A percentile compares a stretch with the other conserved stretches of the same genome.
These are phyloP conservation scores for Circaetus cinerascens DNA, from an alignment of 2,113 vertebrate genomes.

Conservation along the genomic window DNA sequence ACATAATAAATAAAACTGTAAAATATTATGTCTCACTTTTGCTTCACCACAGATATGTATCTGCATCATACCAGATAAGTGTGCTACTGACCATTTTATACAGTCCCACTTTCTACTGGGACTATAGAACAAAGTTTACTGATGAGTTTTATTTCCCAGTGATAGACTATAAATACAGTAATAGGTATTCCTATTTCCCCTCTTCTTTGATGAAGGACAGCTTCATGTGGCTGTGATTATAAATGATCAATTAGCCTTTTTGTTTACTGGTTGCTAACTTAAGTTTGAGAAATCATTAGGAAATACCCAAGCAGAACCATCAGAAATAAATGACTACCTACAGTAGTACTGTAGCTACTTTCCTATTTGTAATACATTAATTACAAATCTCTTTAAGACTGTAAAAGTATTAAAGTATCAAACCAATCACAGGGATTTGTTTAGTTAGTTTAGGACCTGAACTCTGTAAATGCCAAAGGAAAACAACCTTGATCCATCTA, in stretches of 20 bases:
- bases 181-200: not conserved
- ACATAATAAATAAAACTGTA: not conserved
- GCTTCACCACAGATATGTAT: not conserved
- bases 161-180: not conserved
- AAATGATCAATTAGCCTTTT: not conserved
- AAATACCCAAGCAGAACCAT: not conserved
- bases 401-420: not conserved
- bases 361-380: not conserved
- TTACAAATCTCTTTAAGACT: not conserved
- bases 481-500: not conserved
- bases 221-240: not conserved
- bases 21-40: not conserved
- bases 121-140: not conserved
- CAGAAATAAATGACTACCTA: not conserved
- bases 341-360: not conserved
- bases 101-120: not conserved
- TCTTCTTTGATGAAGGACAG: not conserved
- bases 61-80: accelerated
- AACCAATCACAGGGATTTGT: not conserved
- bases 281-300: not conserved
- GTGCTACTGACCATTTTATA: not conserved
- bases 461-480: not conserved
- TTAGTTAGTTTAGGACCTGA: not conserved
- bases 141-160: not conserved
- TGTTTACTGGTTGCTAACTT: not conserved